Evolutionary conservation across 2,888 invertebrate species (phyloP).

Genomic region (Aspidiotus destructor): DNA sequence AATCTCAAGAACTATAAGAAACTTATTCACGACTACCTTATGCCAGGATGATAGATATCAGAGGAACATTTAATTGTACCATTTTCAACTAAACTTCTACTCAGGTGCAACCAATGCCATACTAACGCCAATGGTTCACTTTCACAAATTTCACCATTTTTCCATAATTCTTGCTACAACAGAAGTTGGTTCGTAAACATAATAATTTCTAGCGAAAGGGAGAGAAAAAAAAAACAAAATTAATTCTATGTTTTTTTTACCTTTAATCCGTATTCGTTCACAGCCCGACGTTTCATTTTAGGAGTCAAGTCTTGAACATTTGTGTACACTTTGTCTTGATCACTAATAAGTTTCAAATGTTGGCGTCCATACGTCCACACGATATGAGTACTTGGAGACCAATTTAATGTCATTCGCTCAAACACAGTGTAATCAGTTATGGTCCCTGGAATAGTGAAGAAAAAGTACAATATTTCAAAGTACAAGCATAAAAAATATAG

Average conservation of each 20-base stretch:
- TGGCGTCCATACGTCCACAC: constrained; percentile 66
- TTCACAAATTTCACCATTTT: constrained; percentile 68
- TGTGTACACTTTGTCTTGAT: constrained; percentile 47
- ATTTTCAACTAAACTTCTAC: constrained; percentile 60
- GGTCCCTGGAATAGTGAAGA: constrained; percentile 43
- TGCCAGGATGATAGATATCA: constrained; percentile 40
- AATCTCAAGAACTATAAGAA: neutral
- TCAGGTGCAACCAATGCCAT: constrained; percentile 73
- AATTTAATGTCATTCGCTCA: constrained; percentile 71
- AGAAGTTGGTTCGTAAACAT: neutral
- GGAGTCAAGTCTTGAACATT: constrained; percentile 59
- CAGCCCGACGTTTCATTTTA: constrained; percentile 60
- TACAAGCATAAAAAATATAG: neutral
- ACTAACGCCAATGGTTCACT: constrained; percentile 64
- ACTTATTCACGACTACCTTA: constrained; percentile 38
- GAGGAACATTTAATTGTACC: constrained; percentile 42
- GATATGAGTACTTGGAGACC: constrained; percentile 63
- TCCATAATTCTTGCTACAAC: constrained; percentile 58
- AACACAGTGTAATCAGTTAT: constrained; percentile 66
- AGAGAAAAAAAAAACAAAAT: neutral
- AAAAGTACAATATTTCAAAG: neutral
- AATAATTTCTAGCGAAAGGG: neutral
- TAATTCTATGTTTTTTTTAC: constrained; percentile 45
- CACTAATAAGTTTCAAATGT: constrained; percentile 52
- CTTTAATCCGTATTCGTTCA: constrained; percentile 67